phyloP scores from a whole-genome alignment of 1,140 invertebrate species.

The Diprion similis region DNA sequence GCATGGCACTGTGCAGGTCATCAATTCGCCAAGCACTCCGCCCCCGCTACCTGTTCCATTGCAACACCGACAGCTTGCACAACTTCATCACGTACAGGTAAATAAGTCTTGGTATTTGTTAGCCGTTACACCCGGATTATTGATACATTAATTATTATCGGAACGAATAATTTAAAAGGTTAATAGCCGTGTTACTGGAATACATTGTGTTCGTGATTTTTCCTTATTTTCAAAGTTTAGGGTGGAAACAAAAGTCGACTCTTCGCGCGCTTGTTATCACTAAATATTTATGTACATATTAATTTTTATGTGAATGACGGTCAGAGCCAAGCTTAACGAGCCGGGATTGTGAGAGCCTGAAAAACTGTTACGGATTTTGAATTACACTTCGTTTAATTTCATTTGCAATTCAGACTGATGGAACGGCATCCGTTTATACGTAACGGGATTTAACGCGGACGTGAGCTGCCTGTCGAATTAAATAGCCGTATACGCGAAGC shows the following conservation, averaged over 20 bases:
- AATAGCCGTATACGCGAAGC: slow-evolving; percentile 34
- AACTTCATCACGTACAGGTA: slow-evolving; percentile 61
- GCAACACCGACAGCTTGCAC: slow-evolving; percentile 55
- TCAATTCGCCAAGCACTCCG: slow-evolving; percentile 56
- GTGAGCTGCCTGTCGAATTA: slow-evolving; percentile 37
- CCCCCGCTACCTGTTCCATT: slow-evolving; percentile 51
- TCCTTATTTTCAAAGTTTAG: too few relatives aligned
- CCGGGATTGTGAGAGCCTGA: not conserved
- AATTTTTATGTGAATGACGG: too few relatives aligned
- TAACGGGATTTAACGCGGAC: slow-evolving; percentile 47
- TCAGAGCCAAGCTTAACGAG: too few relatives aligned
- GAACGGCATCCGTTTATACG: slow-evolving; percentile 37
- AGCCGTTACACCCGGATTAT: too few relatives aligned
- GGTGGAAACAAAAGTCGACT: too few relatives aligned
- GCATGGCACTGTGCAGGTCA: slow-evolving; percentile 55
- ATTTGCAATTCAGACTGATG: slow-evolving; percentile 53
- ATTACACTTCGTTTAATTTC: slow-evolving; percentile 40
- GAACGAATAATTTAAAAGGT: too few relatives aligned
- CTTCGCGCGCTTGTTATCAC: too few relatives aligned
- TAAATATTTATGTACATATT: too few relatives aligned
- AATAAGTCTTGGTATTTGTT: not conserved
- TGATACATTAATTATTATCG: too few relatives aligned
- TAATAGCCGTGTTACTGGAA: too few relatives aligned
- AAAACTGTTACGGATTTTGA: not conserved
- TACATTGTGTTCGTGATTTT: too few relatives aligned